Evolutionary conservation across 2,797 vertebrate genomes (phyloP).

Genomic region (Crenuchus spilurus): DNA sequence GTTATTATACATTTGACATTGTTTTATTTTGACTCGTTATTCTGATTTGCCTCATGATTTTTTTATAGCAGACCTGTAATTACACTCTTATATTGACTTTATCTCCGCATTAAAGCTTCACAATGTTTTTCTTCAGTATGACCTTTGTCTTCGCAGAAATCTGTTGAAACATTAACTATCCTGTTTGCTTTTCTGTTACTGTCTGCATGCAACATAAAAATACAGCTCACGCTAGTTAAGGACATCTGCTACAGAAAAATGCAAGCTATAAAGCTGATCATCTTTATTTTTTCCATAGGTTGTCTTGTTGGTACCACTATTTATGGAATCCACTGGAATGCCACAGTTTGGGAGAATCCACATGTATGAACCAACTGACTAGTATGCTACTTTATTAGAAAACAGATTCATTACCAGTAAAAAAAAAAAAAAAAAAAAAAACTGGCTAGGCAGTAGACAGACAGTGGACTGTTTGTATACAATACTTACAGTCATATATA

Average conservation of each 20-base stretch:
- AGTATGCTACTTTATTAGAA: background rate
- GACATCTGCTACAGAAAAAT: background rate
- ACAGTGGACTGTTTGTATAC: too few species aligned
- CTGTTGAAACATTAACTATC: constrained; percentile 56
- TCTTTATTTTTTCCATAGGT: constrained; percentile 58
- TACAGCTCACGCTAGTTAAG: too few species aligned
- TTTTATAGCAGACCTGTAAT: background rate
- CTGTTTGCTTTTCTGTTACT: constrained; percentile 20
- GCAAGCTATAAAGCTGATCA: background rate
- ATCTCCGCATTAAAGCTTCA: background rate
- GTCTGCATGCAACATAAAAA: background rate
- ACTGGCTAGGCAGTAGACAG: background rate
- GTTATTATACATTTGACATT: too few species aligned
- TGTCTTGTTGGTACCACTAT: constrained; percentile 62
- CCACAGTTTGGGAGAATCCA: constrained; percentile 78
- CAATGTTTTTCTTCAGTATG: background rate
- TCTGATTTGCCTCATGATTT: background rate
- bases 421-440: too few species aligned
- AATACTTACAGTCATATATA: too few species aligned
- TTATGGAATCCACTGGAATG: constrained; percentile 72
- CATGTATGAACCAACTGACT: constrained; percentile 61
- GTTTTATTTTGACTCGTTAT: too few species aligned
- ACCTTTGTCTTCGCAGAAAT: constrained; percentile 12
- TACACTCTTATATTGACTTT: background rate
- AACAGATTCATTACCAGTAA: background rate